Conservation (phyloP, 2,113 vertebrate genomes). For the Rhinopomastus cyanomelas region DNA sequence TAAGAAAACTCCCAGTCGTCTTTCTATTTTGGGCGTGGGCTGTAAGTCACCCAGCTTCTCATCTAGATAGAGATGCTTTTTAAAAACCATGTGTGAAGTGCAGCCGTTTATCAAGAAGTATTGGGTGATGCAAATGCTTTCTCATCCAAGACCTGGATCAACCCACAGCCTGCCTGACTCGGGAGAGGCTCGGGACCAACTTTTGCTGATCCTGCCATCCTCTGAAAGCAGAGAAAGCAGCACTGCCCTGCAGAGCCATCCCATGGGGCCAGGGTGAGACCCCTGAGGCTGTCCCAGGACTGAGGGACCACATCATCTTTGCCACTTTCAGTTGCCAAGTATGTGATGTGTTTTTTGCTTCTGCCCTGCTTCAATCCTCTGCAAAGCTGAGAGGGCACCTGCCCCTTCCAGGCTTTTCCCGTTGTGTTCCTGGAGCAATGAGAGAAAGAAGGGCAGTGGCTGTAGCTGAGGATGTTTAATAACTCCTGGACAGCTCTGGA, state of each 20-base stretch:
- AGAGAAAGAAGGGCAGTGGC: not conserved
- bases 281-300: not conserved
- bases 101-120: not conserved
- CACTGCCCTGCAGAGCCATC: not conserved
- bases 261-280: not conserved
- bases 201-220: not conserved
- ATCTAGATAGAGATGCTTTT: not conserved
- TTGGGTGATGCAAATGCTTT: not conserved
- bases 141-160: not conserved
- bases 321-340: not conserved
- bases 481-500: not conserved
- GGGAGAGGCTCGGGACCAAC: not conserved
- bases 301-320: not conserved
- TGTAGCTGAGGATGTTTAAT: not conserved
- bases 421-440: not conserved
- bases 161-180: not conserved
- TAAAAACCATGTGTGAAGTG: not conserved
- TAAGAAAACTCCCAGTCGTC: not conserved
- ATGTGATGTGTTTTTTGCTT: rapidly evolving
- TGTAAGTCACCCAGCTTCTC: constrained; percentile 17
- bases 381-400: not conserved
- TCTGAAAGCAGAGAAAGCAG: not conserved
- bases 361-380: not conserved
- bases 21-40: not conserved
- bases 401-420: not conserved